A percentile compares a stretch with the other conserved stretches of the same genome.
Conservation (phyloP, 2,113 vertebrate species). For the Capreolus pygargus region DNA sequence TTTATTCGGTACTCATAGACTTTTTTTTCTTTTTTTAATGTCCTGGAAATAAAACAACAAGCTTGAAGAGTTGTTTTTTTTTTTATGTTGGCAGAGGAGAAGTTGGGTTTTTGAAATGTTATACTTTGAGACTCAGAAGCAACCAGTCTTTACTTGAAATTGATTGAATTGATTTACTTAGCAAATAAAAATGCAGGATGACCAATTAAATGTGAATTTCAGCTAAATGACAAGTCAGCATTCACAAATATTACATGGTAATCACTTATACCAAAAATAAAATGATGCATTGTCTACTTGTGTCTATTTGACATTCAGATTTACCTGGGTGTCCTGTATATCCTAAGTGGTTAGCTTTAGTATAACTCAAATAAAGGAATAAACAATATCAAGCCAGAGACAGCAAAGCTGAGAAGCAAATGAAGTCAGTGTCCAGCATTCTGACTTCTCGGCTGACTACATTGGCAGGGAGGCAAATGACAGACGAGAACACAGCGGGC, state of each 20-base stretch:
- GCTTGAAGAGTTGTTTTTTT: neutral
- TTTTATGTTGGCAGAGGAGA: neutral
- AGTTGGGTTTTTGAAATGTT: neutral
- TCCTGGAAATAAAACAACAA: neutral
- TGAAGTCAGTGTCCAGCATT: neutral
- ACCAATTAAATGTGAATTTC: neutral
- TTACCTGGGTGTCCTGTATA: neutral
- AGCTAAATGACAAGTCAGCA: neutral
- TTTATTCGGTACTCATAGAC: neutral
- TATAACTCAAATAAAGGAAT: neutral
- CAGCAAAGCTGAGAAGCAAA: neutral
- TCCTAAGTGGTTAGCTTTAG: neutral
- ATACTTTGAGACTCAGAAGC: neutral
- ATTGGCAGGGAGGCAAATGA: fast-evolving
- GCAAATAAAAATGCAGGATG: neutral
- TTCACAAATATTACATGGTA: neutral
- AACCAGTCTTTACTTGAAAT: neutral
- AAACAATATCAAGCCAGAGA: neutral
- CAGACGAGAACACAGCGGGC: neutral
- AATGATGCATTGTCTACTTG: neutral
- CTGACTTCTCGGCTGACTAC: neutral
- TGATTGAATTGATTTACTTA: neutral
- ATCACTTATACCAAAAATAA: neutral
- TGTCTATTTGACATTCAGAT: neutral
- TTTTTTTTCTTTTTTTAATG: too few species aligned